Conservation (phyloP, 1,140 invertebrate genomes). For the Drosophila kurseongensis region DNA sequence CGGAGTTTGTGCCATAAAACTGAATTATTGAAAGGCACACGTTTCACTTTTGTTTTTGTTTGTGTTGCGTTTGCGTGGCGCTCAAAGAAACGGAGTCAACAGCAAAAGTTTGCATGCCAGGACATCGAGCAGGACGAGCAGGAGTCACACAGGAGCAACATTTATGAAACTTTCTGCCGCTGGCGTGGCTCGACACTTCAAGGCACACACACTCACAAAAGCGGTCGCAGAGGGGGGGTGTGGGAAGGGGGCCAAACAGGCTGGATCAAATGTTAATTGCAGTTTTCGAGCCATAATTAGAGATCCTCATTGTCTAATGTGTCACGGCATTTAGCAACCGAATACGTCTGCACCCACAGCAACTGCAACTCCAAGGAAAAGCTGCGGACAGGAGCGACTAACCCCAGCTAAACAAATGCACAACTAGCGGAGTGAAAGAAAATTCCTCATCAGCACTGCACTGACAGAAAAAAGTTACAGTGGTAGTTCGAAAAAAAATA, state of each 20-base stretch:
- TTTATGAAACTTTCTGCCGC: conserved; percentile 72
- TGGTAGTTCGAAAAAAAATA: too few species aligned
- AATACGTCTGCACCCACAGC: conserved; percentile 37
- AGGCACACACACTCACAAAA: conserved; percentile 30
- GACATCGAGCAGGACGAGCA: conserved; percentile 37
- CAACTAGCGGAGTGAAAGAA: conserved; percentile 21
- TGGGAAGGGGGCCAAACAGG: neutral
- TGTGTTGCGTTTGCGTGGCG: conserved; percentile 36
- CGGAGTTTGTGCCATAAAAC: conserved; percentile 66
- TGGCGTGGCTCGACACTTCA: conserved; percentile 72
- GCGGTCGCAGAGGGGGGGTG: neutral
- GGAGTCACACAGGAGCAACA: conserved; percentile 33
- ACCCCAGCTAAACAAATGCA: conserved; percentile 29
- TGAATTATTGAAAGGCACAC: conserved; percentile 70
- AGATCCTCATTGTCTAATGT: conserved; percentile 77
- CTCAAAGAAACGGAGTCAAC: conserved; percentile 77
- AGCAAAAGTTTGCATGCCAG: conserved; percentile 49
- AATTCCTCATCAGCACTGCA: neutral
- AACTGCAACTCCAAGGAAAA: conserved; percentile 3
- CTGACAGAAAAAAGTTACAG: neutral
- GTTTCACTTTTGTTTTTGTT: conserved; percentile 68
- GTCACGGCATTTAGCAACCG: conserved; percentile 75
- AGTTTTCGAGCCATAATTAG: conserved; percentile 78
- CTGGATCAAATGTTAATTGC: conserved; percentile 80
- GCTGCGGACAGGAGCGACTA: conserved; percentile 28